Evolutionary conservation across 2,113 vertebrate genomes (phyloP).

Genomic region (Channa maculata): DNA sequence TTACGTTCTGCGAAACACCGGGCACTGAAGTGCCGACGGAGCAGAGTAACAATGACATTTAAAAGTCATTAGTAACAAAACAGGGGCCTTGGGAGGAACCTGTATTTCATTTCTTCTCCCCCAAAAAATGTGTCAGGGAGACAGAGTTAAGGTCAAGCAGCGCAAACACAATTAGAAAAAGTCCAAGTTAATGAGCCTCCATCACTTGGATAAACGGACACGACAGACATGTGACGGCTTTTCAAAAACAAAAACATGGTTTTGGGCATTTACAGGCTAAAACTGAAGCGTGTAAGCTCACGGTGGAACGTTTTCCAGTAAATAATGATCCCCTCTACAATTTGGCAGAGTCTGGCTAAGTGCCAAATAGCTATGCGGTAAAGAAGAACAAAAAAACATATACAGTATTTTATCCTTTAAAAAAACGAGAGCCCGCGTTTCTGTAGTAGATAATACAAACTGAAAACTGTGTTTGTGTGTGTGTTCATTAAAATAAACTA

Average conservation of each 20-base stretch:
- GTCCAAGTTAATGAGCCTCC: conserved; percentile 6
- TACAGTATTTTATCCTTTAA: conserved; percentile 18
- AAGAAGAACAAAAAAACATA: conserved; percentile 20
- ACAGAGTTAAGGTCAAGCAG: conserved; percentile 49
- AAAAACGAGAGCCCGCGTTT: conserved; percentile 2
- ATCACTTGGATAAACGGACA: conserved; percentile 28
- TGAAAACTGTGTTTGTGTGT: conserved; percentile 4
- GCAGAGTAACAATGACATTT: conserved; percentile 75
- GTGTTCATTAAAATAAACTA: conserved; percentile 56
- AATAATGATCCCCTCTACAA: conserved; percentile 39
- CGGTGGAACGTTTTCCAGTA: conserved; percentile 37
- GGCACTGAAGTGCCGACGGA: conserved; percentile 22
- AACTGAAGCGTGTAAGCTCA: conserved; percentile 20
- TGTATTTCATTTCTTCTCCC: conserved; percentile 63
- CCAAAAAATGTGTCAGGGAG: conserved; percentile 47
- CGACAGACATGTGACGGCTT: conserved; percentile 5
- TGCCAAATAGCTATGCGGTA: conserved; percentile 22
- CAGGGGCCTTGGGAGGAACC: conserved; percentile 42
- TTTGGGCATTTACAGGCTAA: conserved; percentile 31
- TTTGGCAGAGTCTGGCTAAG: conserved; percentile 30
- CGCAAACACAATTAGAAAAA: conserved; percentile 30
- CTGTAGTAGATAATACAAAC: conserved; percentile 23
- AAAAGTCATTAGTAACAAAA: conserved; percentile 78
- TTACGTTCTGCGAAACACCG: conserved; percentile 26
- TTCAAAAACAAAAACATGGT: conserved; percentile 10